A percentile compares a stretch with the other conserved stretches of the same genome.
Conservation (phyloP, 2,113 vertebrate genomes). For the Loxodonta africana region DNA sequence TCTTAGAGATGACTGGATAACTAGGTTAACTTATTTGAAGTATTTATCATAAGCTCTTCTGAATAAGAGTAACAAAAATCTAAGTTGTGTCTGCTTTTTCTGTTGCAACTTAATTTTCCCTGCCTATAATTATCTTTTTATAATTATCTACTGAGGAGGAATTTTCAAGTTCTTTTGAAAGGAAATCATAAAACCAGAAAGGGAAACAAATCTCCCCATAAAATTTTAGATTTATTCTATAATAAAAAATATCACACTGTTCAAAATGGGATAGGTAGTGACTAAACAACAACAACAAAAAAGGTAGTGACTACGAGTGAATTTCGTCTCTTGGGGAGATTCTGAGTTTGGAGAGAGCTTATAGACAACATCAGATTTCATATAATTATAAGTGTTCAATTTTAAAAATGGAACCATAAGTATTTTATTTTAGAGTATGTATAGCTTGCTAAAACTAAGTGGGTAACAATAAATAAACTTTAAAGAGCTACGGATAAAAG, state of each 20-base stretch:
- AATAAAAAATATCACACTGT: slow-evolving; percentile 20
- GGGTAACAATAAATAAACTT: neutral
- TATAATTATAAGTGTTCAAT: slow-evolving; percentile 47
- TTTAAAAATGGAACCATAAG: slow-evolving; percentile 53
- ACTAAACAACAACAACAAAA: neutral
- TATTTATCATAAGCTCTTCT: neutral
- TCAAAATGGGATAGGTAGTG: slow-evolving; percentile 55
- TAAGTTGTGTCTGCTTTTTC: neutral
- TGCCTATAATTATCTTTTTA: neutral
- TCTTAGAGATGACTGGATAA: slow-evolving; percentile 40
- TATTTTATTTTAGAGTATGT: slow-evolving; percentile 35
- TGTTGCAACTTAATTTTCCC: neutral
- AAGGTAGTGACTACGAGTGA: neutral
- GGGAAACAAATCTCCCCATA: slow-evolving; percentile 69
- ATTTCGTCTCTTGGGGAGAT: slow-evolving; percentile 59
- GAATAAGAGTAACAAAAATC: neutral
- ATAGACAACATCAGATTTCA: slow-evolving; percentile 61
- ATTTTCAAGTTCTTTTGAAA: slow-evolving; percentile 55
- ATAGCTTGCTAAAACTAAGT: slow-evolving; percentile 52
- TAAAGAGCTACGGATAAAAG: slow-evolving; percentile 29
- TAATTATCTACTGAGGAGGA: neutral
- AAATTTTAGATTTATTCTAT: slow-evolving; percentile 20
- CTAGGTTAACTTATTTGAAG: neutral
- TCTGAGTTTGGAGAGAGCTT: slow-evolving; percentile 73
- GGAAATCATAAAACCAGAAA: slow-evolving; percentile 70